phyloP scores from a whole-genome alignment of 2,888 invertebrate genomes.

The Hydriomena furcata region DNA sequence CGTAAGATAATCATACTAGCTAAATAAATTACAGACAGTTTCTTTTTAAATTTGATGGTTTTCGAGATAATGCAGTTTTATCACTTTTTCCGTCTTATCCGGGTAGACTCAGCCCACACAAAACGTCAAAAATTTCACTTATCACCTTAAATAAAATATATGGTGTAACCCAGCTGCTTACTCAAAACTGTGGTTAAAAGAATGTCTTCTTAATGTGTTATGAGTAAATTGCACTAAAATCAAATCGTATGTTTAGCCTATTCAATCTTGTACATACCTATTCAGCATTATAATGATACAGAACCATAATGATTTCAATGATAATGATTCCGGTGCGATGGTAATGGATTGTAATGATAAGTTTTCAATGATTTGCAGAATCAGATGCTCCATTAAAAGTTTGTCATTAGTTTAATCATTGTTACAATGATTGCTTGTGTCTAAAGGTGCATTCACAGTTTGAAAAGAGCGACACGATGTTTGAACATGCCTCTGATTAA shows the following conservation, averaged over 20 bases:
- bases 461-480: too few relatives aligned
- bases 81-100: too few relatives aligned
- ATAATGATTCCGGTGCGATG: not conserved
- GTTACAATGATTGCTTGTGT: not conserved
- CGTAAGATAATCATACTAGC: too few relatives aligned
- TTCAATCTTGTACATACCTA: constrained; percentile 7
- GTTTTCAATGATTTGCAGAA: constrained; percentile 8
- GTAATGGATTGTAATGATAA: constrained; percentile 8
- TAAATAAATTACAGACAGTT: too few relatives aligned
- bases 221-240: constrained; percentile 9
- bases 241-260: not conserved
- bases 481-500: too few relatives aligned
- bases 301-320: constrained; percentile 9
- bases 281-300: not conserved
- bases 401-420: not conserved
- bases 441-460: too few relatives aligned
- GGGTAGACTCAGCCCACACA: too few relatives aligned
- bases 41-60: too few relatives aligned
- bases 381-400: not conserved
- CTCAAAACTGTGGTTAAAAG: not conserved
- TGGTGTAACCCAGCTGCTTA: not conserved
- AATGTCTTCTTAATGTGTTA: constrained; percentile 10
- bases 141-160: not conserved
- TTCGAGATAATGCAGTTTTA: too few relatives aligned
- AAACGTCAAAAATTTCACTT: too few relatives aligned